phyloP scores from a whole-genome alignment of 2,113 vertebrate genomes.

The Cacatua alba region DNA sequence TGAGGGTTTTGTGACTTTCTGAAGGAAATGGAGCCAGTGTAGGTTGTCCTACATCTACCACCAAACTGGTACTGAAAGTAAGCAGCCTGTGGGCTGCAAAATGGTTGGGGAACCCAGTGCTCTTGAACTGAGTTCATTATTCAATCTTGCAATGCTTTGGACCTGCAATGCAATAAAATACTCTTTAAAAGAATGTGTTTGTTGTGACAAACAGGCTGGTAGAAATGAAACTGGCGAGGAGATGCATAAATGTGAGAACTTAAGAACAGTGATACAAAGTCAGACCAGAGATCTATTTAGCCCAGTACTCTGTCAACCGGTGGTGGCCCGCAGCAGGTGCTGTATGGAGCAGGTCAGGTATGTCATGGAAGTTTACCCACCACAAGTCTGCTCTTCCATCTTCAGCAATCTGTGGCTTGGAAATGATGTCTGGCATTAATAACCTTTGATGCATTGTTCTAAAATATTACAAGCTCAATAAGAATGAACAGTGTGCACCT shows the following conservation, averaged over 20 bases:
- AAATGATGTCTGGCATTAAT: not conserved
- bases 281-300: not conserved
- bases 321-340: not conserved
- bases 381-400: not conserved
- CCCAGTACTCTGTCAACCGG: too few species aligned
- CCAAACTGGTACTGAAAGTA: not conserved
- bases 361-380: not conserved
- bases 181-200: not conserved
- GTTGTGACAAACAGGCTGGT: not conserved
- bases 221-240: not conserved
- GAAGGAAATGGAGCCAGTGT: not conserved
- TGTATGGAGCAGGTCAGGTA: not conserved
- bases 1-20: not conserved
- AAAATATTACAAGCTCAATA: not conserved
- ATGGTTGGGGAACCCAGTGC: not conserved
- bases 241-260: not conserved
- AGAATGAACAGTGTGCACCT: not conserved
- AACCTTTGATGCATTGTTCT: not conserved
- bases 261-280: fast-evolving
- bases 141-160: not conserved
- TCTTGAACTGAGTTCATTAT: not conserved
- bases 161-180: not conserved
- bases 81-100: not conserved
- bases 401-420: not conserved
- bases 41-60: not conserved